A percentile compares a stretch with the other conserved stretches of the same genome.
These are phyloP conservation scores for Machimus rusticus DNA, from an alignment of 2,888 invertebrate genomes.

Conservation along the genomic window DNA sequence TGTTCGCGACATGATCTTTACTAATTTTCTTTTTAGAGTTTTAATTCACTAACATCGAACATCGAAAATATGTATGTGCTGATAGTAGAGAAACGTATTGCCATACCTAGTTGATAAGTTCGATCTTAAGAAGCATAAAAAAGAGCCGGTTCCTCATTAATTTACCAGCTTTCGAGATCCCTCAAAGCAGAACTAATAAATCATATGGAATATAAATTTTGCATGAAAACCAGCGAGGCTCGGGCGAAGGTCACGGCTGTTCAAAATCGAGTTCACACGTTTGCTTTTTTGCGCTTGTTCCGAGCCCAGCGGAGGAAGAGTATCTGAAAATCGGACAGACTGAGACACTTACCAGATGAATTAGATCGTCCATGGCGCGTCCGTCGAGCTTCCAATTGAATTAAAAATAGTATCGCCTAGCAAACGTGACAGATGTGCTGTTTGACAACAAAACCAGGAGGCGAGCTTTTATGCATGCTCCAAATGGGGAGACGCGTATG, in stretches of 20 bases:
- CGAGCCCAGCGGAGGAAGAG: background rate
- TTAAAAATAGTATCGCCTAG: background rate
- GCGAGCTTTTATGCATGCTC: constrained; percentile 4
- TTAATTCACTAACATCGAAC: background rate
- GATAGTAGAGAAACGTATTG: background rate
- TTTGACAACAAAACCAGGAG: background rate
- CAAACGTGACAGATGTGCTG: background rate
- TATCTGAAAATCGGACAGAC: background rate
- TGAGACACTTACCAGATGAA: constrained; percentile 26
- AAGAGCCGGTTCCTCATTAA: background rate
- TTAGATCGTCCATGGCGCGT: constrained; percentile 14
- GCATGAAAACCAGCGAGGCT: background rate
- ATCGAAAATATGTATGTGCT: background rate
- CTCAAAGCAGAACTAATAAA: background rate
- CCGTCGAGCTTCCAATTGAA: background rate
- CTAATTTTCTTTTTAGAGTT: background rate
- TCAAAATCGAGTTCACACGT: background rate
- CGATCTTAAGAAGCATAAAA: background rate
- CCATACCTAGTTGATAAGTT: too few species aligned
- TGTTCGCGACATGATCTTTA: background rate
- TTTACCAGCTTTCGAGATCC: background rate
- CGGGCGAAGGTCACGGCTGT: constrained; percentile 19
- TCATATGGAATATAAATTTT: background rate
- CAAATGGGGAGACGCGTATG: background rate
- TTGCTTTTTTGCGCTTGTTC: background rate